Conservation (phyloP, 2,888 invertebrate genomes). For the Drosophila colorata region DNA sequence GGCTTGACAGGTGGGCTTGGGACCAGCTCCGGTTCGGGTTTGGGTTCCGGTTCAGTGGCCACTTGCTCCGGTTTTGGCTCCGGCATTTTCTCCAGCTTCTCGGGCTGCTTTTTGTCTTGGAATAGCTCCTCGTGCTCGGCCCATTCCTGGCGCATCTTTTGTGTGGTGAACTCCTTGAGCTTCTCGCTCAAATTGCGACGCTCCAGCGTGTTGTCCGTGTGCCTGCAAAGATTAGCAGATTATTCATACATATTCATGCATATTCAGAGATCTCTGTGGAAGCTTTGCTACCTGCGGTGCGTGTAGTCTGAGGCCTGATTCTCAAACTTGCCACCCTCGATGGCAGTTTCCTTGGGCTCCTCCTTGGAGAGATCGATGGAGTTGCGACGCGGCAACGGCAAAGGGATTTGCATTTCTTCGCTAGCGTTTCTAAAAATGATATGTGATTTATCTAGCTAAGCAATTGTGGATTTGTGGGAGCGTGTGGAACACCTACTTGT, state of each 20-base stretch:
- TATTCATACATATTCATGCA: not conserved
- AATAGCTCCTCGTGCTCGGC: constrained; percentile 85
- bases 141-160: constrained; percentile 85
- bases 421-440: constrained; percentile 83
- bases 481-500: constrained; percentile 68
- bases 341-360: constrained; percentile 83
- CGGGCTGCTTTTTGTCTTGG: constrained; percentile 70
- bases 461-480: not conserved
- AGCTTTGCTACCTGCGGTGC: constrained; percentile 82
- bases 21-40: constrained; percentile 4
- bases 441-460: constrained; percentile 32
- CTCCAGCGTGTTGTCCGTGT: constrained; percentile 87
- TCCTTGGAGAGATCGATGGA: constrained; percentile 88
- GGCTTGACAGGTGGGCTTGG: constrained; percentile 4
- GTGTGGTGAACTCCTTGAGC: constrained; percentile 84
- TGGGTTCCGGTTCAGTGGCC: constrained; percentile 18
- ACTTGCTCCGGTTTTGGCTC: constrained; percentile 28
- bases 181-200: constrained; percentile 81
- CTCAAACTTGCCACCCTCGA: constrained; percentile 85
- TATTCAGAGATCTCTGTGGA: constrained; percentile 1
- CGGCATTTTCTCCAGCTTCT: constrained; percentile 46
- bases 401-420: constrained; percentile 86
- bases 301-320: constrained; percentile 89
- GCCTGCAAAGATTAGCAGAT: constrained; percentile 83
- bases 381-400: constrained; percentile 87